Evolutionary conservation across 2,888 invertebrate species (phyloP).

Genomic region (Eupelmus urozonus): DNA sequence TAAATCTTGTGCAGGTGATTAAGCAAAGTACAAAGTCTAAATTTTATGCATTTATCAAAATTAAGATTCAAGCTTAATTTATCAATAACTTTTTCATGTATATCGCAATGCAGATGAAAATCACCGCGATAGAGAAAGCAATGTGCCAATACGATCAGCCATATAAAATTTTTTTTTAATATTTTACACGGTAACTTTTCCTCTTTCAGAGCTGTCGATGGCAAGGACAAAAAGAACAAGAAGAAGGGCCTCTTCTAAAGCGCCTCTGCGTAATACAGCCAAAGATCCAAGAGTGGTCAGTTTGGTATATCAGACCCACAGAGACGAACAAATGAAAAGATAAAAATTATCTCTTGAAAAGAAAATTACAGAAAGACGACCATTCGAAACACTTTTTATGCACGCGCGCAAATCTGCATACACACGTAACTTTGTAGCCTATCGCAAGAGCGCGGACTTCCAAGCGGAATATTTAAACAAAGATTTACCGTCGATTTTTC

Average conservation of each 20-base stretch:
- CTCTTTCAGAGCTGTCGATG: conserved; percentile 86
- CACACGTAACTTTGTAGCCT: conserved; percentile 14
- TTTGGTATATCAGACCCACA: conserved; percentile 36
- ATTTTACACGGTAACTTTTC: conserved; percentile 48
- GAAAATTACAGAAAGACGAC: not conserved
- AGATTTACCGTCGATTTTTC: conserved; percentile 33
- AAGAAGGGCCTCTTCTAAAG: conserved; percentile 93
- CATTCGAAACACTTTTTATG: conserved; percentile 34
- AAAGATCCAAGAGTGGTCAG: conserved; percentile 56
- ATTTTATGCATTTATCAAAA: too few species aligned
- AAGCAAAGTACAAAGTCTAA: too few species aligned
- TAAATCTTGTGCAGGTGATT: too few species aligned
- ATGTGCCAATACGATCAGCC: too few species aligned
- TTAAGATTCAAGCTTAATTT: too few species aligned
- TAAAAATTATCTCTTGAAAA: not conserved
- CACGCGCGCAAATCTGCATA: conserved; percentile 33
- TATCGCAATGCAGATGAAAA: too few species aligned
- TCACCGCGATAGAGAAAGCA: too few species aligned
- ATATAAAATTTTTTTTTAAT: conserved; percentile 34
- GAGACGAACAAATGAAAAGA: conserved; percentile 10
- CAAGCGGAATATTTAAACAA: not conserved
- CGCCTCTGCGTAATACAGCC: conserved; percentile 57
- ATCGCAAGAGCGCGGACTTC: not conserved
- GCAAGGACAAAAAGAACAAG: conserved; percentile 92
- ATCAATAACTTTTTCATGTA: too few species aligned